phyloP scores from a whole-genome alignment of 2,797 vertebrate species.

The Rhodeus uyekii region DNA sequence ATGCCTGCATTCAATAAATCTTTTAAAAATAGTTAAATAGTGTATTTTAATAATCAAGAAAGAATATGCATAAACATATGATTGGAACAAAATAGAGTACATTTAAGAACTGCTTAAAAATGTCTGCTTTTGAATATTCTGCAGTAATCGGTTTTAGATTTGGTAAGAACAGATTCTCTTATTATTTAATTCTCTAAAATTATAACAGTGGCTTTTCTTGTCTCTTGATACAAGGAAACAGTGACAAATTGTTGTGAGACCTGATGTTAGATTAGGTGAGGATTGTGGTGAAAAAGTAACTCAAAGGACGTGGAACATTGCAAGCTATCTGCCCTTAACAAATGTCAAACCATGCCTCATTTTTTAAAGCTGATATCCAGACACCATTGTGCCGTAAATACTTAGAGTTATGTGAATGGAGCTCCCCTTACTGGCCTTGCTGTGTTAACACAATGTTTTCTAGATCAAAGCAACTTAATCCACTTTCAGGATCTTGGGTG shows the following conservation, averaged over 20 bases:
- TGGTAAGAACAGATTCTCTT: background rate
- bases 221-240: background rate
- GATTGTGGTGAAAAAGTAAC: conserved; percentile 45
- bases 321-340: conserved; percentile 42
- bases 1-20: background rate
- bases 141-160: background rate
- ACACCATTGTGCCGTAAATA: background rate
- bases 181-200: background rate
- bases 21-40: background rate
- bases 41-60: background rate
- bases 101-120: background rate
- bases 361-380: conserved; percentile 16
- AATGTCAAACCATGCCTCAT: conserved; percentile 31
- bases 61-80: background rate
- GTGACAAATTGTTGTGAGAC: conserved; percentile 32
- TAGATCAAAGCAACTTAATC: conserved; percentile 4
- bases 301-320: conserved; percentile 19
- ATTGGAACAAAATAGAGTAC: background rate
- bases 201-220: background rate
- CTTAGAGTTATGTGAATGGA: conserved; percentile 46
- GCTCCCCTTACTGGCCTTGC: conserved; percentile 54
- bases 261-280: conserved; percentile 16
- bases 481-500: background rate
- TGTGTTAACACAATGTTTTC: conserved; percentile 45
- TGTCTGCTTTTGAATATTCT: background rate